These are phyloP conservation scores for Tetramorium parvispinum DNA, from an alignment of 1,140 invertebrate genomes.

Conservation along the genomic window DNA sequence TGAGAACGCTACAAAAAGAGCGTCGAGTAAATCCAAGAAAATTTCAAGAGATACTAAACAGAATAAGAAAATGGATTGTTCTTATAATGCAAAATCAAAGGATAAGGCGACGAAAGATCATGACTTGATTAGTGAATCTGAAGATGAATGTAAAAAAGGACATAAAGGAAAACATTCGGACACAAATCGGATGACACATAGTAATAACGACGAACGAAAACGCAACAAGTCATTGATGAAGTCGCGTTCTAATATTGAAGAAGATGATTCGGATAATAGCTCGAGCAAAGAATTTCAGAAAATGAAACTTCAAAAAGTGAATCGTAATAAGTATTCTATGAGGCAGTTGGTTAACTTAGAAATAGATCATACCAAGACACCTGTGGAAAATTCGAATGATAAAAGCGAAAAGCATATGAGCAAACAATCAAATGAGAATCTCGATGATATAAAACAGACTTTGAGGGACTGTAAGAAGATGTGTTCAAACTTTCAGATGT, in stretches of 20 bases:
- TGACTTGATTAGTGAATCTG: slow-evolving; percentile 18
- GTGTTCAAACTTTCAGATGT: slow-evolving; percentile 56
- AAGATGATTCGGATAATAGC: slow-evolving; percentile 64
- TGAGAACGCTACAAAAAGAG: not conserved
- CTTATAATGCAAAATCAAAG: not conserved
- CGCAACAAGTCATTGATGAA: not conserved
- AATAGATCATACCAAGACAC: not conserved
- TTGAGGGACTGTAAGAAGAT: slow-evolving; percentile 59
- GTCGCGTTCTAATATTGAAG: not conserved
- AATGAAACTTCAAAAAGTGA: slow-evolving; percentile 41
- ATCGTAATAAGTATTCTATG: not conserved
- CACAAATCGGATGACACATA: not conserved
- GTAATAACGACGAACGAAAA: not conserved
- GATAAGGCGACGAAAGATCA: not conserved
- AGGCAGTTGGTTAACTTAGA: slow-evolving; percentile 4
- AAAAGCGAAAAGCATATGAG: slow-evolving; percentile 31
- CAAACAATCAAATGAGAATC: slow-evolving; percentile 19
- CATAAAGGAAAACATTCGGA: not conserved
- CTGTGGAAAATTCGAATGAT: not conserved
- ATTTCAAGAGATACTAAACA: not conserved
- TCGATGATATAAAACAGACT: slow-evolving; percentile 24
- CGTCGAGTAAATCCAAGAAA: not conserved
- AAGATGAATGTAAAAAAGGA: not conserved
- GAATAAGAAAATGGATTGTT: not conserved
- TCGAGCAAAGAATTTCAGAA: slow-evolving; percentile 74